Percentiles rank a stretch among this genome's conserved stretches.
phyloP scores from a whole-genome alignment of 2,888 invertebrate species.

The Pardosa pseudoannulata region DNA sequence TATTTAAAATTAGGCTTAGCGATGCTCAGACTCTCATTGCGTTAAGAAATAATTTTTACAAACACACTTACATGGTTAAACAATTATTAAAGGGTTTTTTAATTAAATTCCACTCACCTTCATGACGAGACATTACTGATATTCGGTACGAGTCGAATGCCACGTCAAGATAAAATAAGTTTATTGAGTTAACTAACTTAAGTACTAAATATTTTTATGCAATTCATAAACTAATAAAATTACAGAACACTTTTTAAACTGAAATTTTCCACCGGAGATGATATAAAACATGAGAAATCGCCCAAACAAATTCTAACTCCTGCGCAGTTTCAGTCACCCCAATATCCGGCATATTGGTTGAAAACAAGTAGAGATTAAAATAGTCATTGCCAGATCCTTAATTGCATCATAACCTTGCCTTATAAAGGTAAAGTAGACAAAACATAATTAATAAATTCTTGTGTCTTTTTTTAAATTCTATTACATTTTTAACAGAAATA shows the following conservation, averaged over 20 bases:
- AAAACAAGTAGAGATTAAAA: conserved; percentile 69
- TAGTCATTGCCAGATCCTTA: conserved; percentile 67
- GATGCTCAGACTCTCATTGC: background rate
- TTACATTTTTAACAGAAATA: too few relatives aligned
- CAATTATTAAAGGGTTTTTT: background rate
- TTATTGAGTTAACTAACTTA: conserved; percentile 44
- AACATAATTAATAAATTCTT: background rate
- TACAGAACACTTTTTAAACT: conserved; percentile 52
- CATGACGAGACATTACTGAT: conserved; percentile 91
- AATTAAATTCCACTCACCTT: conserved; percentile 79
- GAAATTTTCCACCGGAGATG: conserved; percentile 35
- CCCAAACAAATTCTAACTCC: conserved; percentile 59
- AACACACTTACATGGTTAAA: background rate
- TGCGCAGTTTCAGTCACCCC: conserved; percentile 71
- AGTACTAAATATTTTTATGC: conserved; percentile 45
- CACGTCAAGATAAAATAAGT: conserved; percentile 68
- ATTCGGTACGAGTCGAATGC: conserved; percentile 65
- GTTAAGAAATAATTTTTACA: background rate
- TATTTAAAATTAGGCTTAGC: conserved; percentile 7
- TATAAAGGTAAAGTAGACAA: conserved; percentile 39
- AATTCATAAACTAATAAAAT: conserved; percentile 61
- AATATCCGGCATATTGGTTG: conserved; percentile 72
- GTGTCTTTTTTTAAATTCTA: too few relatives aligned
- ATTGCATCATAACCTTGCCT: conserved; percentile 39
- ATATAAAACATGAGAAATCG: conserved; percentile 60